These are phyloP conservation scores for Athrips mouffetella DNA, from an alignment of 2,888 invertebrate species.

Conservation along the genomic window DNA sequence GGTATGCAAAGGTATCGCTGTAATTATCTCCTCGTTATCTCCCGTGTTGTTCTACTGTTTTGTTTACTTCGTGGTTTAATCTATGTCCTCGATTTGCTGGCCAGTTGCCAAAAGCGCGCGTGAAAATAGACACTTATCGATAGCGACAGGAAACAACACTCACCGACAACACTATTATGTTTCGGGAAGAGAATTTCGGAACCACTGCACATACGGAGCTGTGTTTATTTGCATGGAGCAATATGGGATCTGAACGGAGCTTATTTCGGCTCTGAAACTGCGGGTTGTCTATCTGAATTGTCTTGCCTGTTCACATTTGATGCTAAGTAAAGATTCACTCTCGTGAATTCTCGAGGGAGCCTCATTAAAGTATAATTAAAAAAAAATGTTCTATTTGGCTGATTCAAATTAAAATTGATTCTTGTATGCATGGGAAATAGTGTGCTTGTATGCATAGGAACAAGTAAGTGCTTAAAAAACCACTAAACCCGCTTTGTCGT, in stretches of 20 bases:
- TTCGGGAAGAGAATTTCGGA: slow-evolving; percentile 36
- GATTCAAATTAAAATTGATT: too few relatives aligned
- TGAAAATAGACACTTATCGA: slow-evolving; percentile 56
- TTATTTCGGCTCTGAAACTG: not conserved
- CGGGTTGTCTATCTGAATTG: slow-evolving; percentile 1
- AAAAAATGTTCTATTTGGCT: too few relatives aligned
- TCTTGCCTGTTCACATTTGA: too few relatives aligned
- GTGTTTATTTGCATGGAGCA: not conserved
- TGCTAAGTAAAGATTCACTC: too few relatives aligned
- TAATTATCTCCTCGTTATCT: too few relatives aligned
- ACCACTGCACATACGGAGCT: slow-evolving; percentile 16
- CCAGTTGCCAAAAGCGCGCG: slow-evolving; percentile 38
- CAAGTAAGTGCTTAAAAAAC: too few relatives aligned
- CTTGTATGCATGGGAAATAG: too few relatives aligned
- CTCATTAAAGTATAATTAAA: too few relatives aligned
- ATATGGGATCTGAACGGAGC: not conserved
- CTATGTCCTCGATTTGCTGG: slow-evolving; percentile 33
- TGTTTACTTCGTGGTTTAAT: slow-evolving; percentile 17
- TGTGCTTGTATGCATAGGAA: too few relatives aligned
- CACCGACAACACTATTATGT: slow-evolving; percentile 52
- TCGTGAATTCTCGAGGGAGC: too few relatives aligned
- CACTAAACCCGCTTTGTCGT: too few relatives aligned
- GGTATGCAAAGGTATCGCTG: too few relatives aligned
- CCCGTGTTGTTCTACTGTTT: slow-evolving; percentile 6
- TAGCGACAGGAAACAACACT: slow-evolving; percentile 42